phyloP scores from a whole-genome alignment of 2,888 invertebrate genomes.

The Neocrepidodera transversa region DNA sequence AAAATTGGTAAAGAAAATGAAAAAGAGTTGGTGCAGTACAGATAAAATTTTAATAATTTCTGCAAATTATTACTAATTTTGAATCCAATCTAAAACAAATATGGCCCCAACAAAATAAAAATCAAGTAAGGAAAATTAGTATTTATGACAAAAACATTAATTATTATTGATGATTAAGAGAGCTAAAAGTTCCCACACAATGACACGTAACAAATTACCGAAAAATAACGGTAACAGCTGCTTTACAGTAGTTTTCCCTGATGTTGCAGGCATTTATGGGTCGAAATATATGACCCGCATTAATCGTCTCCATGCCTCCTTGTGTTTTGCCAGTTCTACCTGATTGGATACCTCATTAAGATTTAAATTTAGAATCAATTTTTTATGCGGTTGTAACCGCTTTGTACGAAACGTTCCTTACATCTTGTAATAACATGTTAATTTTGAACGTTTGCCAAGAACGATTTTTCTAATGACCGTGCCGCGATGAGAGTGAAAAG shows the following conservation, averaged over 20 bases:
- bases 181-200: conserved; percentile 40
- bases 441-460: conserved; percentile 1
- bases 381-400: neutral
- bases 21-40: too few relatives aligned
- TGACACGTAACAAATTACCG: conserved; percentile 46
- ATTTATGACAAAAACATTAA: too few relatives aligned
- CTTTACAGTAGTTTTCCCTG: conserved; percentile 38
- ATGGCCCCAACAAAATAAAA: too few relatives aligned
- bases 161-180: conserved; percentile 20
- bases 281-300: conserved; percentile 41
- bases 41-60: too few relatives aligned
- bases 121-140: too few relatives aligned
- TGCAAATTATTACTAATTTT: too few relatives aligned
- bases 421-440: neutral
- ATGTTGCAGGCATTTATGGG: conserved; percentile 43
- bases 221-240: conserved; percentile 46
- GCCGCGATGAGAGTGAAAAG: neutral
- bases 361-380: conserved; percentile 19
- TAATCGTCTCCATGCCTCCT: conserved; percentile 38
- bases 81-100: too few relatives aligned
- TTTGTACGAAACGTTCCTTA: neutral
- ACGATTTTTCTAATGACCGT: neutral
- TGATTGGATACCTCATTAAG: conserved; percentile 26
- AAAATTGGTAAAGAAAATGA: too few relatives aligned
- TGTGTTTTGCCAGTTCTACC: conserved; percentile 30